phyloP scores from a whole-genome alignment of 2,888 invertebrate genomes.

The Hypomecis punctinalis region DNA sequence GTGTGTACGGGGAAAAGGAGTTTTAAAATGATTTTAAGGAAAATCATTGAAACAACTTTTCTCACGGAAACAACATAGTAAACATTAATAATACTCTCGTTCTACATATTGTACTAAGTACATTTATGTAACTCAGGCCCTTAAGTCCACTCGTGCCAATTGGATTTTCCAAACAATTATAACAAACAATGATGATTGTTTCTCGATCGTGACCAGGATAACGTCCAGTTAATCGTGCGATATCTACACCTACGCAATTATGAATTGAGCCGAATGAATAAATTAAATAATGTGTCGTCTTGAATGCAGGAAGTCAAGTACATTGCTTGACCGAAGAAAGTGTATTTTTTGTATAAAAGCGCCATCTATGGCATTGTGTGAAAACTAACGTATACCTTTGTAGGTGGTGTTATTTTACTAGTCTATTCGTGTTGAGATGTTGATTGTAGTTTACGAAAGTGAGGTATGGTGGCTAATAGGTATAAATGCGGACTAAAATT shows the following conservation, averaged over 20 bases:
- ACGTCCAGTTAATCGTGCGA: not conserved
- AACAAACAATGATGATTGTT: not conserved
- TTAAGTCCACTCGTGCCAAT: not conserved
- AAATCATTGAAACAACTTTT: too few relatives aligned
- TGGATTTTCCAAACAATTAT: slow-evolving; percentile 14
- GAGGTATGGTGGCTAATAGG: too few relatives aligned
- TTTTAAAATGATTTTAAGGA: too few relatives aligned
- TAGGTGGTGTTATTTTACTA: not conserved
- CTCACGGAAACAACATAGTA: too few relatives aligned
- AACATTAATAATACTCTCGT: too few relatives aligned
- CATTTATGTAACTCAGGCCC: not conserved
- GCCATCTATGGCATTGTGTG: not conserved
- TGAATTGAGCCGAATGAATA: slow-evolving; percentile 5
- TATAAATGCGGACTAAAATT: too few relatives aligned
- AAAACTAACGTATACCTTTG: not conserved
- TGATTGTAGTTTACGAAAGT: not conserved
- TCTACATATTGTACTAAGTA: not conserved
- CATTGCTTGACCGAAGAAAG: too few relatives aligned
- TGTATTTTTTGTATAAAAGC: too few relatives aligned
- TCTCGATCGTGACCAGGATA: slow-evolving; percentile 22
- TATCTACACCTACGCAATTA: slow-evolving; percentile 7
- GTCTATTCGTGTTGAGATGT: not conserved
- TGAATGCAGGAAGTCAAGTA: too few relatives aligned
- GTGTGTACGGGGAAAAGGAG: too few relatives aligned
- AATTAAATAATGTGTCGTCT: slow-evolving; percentile 2